phyloP scores from a whole-genome alignment of 2,797 vertebrate species.

The Todus mexicanus region DNA sequence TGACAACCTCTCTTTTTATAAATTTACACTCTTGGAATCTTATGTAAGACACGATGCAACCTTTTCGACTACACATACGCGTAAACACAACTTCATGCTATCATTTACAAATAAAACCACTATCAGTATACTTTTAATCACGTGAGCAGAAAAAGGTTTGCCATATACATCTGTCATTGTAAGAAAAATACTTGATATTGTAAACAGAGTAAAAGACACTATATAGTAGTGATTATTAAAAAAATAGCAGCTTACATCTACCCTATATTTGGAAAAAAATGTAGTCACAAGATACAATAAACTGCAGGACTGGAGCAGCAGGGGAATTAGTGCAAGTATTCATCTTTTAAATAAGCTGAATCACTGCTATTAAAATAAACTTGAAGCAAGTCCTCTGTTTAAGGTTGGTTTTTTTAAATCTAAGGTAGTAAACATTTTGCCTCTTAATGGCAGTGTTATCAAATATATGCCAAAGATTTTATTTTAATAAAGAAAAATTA shows the following conservation, averaged over 20 bases:
- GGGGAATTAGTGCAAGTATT: conserved; percentile 74
- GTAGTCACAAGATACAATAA: conserved; percentile 72
- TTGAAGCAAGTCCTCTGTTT: conserved; percentile 82
- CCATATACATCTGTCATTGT: conserved; percentile 65
- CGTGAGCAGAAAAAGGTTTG: conserved; percentile 68
- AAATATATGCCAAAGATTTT: conserved; percentile 71
- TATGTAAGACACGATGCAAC: conserved; percentile 56
- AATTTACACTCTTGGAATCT: conserved; percentile 60
- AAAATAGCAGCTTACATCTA: conserved; percentile 79
- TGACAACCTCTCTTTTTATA: conserved; percentile 69
- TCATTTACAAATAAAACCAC: conserved; percentile 60
- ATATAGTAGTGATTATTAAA: conserved; percentile 77
- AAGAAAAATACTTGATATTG: conserved; percentile 74
- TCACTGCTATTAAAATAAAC: conserved; percentile 76
- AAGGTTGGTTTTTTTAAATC: conserved; percentile 61
- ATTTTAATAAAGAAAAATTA: conserved; percentile 74
- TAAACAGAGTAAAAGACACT: conserved; percentile 77
- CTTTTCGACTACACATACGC: conserved; percentile 42
- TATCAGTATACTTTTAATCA: conserved; percentile 64
- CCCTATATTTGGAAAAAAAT: conserved; percentile 68
- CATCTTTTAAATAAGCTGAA: conserved; percentile 68
- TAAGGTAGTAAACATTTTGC: conserved; percentile 77
- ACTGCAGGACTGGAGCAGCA: conserved; percentile 71
- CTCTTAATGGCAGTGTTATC: conserved; percentile 74
- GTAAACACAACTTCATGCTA: conserved; percentile 64